Conservation (phyloP, 2,888 invertebrate genomes). For the Caenorhabditis sp. region DNA sequence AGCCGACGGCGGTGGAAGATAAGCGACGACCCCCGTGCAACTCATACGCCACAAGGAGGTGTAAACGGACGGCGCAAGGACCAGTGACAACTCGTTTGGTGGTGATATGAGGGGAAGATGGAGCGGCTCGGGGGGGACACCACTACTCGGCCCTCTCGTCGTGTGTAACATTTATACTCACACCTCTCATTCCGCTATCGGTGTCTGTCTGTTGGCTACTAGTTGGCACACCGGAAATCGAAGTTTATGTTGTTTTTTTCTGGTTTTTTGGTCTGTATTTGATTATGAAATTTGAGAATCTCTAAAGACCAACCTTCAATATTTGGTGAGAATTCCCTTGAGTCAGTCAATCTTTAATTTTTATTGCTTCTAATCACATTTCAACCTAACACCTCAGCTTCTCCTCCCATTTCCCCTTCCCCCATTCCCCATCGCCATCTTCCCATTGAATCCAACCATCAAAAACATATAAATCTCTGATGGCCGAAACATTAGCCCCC, state of each 20-base stretch:
- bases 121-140: constrained; percentile 17
- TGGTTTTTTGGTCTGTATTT: too few species aligned
- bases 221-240: constrained; percentile 9
- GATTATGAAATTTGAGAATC: too few species aligned
- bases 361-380: background rate
- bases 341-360: too few species aligned
- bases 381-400: background rate
- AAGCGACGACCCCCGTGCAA: too few species aligned
- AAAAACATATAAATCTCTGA: constrained; percentile 56
- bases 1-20: too few species aligned
- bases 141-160: constrained; percentile 2
- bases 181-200: constrained; percentile 53
- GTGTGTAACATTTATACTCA: constrained; percentile 60
- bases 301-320: too few species aligned
- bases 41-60: constrained; percentile 55
- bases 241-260: constrained; percentile 2
- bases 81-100: constrained; percentile 61
- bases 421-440: too few species aligned
- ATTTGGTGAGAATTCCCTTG: too few species aligned
- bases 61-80: constrained; percentile 50
- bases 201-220: constrained; percentile 4
- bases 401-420: too few species aligned
- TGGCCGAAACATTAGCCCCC: constrained; percentile 47
- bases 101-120: constrained; percentile 52
- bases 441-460: constrained; percentile 7